These are phyloP conservation scores for Unio pictorum DNA, from an alignment of 2,888 invertebrate species.

Conservation along the genomic window DNA sequence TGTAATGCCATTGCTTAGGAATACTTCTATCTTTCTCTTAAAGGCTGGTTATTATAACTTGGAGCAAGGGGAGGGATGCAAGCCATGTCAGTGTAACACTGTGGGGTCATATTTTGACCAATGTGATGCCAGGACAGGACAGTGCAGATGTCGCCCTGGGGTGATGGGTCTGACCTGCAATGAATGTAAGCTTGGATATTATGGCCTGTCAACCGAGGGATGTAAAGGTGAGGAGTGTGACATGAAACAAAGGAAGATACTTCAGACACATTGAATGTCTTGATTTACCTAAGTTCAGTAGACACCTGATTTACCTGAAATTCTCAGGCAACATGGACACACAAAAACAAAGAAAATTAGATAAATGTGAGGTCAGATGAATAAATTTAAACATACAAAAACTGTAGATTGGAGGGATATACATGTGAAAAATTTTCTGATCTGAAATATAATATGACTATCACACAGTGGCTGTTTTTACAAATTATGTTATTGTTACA, in stretches of 20 bases:
- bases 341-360: too few species aligned
- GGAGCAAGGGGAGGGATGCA: constrained; percentile 56
- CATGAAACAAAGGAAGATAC: background rate
- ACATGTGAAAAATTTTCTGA: too few species aligned
- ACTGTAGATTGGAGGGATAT: too few species aligned
- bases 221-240: constrained; percentile 55
- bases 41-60: constrained; percentile 60
- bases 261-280: background rate
- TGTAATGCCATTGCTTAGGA: too few species aligned
- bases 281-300: background rate
- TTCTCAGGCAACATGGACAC: too few species aligned
- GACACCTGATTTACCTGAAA: too few species aligned
- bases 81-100: constrained; percentile 87
- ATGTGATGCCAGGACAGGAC: constrained; percentile 75
- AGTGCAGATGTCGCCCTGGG: constrained; percentile 89
- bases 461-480: too few species aligned
- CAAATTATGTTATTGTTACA: too few species aligned
- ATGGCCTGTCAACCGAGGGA: constrained; percentile 57
- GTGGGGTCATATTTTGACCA: constrained; percentile 75
- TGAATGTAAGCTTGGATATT: constrained; percentile 85
- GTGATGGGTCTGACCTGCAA: constrained; percentile 90
- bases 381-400: too few species aligned
- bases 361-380: too few species aligned
- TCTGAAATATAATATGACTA: too few species aligned
- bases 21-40: background rate